Base-by-base conservation (phyloP, 2,888 invertebrate species). In the Clitarchus hookeri region DNA sequence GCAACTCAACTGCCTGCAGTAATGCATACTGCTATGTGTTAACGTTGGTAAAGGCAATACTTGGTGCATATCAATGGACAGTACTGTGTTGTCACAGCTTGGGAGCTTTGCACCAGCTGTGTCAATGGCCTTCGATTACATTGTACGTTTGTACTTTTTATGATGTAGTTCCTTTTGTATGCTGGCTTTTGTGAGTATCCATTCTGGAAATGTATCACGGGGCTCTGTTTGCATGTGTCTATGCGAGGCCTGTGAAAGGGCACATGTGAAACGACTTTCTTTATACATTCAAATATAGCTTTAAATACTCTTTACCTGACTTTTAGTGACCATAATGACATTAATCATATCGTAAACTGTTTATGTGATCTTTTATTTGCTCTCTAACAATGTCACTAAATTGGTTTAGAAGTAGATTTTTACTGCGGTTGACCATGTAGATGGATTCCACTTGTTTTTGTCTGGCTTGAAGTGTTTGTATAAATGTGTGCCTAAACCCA, bases 221-320 rank as follows among this genome's bases (percentile, higher is more conserved):
- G 44, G 16, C 16, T 16, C 44, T 44, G 44, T 53, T 53, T 48
- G 26, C 54, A 54, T 53, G 13, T 44, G 25, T 84, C 54, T 25
- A 9, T 84, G 13, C 48, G 36, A 44, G 44, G 23, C 19, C 44
- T 0, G 16, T 44, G 48, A 44, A 48, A 84, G 26, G 25, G 44
- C 8, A 48, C 26, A 25, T 16, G n/a, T 54, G 54, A 54, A 84
- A n/a, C 26, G 8, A 23, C 12, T 19, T n/a, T n/a, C n/a, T n/a
- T n/a, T n/a, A n/a, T 6, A 48, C 48, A 53, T 84, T 84, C n/a
- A 84, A 84, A 84, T 84, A 8, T 13, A 53, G 84, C 11, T 8
- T 84, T 11, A 48, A 25, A 53, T 84, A 48, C 0, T 84, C 53
- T 44, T 53, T 48, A 48, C 23, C n/a, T 44, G 19, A 83, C 44